These are phyloP conservation scores for Drosophila seclusa DNA, from an alignment of 2,888 invertebrate species.

Conservation along the genomic window DNA sequence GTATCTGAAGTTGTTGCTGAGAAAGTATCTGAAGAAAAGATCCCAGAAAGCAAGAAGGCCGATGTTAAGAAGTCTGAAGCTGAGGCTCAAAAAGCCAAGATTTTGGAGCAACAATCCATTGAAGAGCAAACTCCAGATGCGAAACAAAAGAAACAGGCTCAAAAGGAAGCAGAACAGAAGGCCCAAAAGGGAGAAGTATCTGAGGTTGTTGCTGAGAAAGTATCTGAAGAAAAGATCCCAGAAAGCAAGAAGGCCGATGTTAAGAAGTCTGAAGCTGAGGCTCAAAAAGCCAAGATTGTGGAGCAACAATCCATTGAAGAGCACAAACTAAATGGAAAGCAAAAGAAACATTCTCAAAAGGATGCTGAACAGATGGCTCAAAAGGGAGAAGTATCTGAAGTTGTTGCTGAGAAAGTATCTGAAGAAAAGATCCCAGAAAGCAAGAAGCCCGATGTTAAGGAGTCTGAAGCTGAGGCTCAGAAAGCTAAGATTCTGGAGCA, in stretches of 20 bases:
- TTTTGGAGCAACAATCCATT: background rate
- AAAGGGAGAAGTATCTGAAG: background rate
- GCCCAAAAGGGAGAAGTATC: background rate
- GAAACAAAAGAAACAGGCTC: accelerated
- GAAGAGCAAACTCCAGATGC: accelerated
- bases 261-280: background rate
- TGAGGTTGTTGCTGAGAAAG: background rate
- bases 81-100: background rate
- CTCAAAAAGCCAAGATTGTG: background rate
- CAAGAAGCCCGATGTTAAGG: background rate
- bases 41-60: accelerated
- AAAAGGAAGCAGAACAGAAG: background rate
- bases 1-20: background rate
- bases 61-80: background rate
- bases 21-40: background rate
- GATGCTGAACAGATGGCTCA: background rate
- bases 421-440: background rate
- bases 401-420: background rate
- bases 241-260: background rate
- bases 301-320: background rate
- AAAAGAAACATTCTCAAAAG: background rate
- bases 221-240: background rate
- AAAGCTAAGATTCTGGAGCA: background rate
- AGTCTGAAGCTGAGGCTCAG: background rate
- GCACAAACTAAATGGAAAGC: accelerated